These are phyloP conservation scores for Burhinus bistriatus DNA, from an alignment of 2,113 vertebrate species.

Conservation along the genomic window DNA sequence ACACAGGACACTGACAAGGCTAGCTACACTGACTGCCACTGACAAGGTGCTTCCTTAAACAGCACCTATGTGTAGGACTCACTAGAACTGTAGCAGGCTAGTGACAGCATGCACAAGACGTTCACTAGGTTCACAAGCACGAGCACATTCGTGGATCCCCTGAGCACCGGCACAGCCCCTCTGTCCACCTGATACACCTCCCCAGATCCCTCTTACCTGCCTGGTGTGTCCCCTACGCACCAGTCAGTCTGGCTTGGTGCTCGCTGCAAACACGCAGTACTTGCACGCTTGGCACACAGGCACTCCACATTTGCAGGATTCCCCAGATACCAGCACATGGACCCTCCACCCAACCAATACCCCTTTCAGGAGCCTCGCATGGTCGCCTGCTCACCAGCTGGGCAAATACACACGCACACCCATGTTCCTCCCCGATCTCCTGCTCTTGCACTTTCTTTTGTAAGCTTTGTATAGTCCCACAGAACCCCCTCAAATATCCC, in stretches of 20 bases:
- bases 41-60: not conserved
- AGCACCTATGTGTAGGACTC: not conserved
- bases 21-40: not conserved
- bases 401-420: not conserved
- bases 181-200: not conserved
- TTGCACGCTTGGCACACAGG: not conserved
- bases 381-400: not conserved
- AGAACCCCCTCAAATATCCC: no score
- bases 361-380: not conserved
- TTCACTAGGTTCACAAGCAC: not conserved
- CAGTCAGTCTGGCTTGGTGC: not conserved
- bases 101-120: not conserved
- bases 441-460: not conserved
- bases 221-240: rapidly evolving
- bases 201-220: no score
- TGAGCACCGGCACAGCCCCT: rapidly evolving
- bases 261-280: not conserved
- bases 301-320: not conserved
- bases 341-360: not conserved
- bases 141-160: rapidly evolving
- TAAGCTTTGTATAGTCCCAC: not conserved
- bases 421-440: not conserved
- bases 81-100: not conserved
- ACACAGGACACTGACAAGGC: not conserved
- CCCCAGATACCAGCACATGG: not conserved